Evolutionary conservation across 1,140 invertebrate genomes (phyloP), one percentile per base, ranked within the genome.

Genomic region (Drosophila sechellia): DNA sequence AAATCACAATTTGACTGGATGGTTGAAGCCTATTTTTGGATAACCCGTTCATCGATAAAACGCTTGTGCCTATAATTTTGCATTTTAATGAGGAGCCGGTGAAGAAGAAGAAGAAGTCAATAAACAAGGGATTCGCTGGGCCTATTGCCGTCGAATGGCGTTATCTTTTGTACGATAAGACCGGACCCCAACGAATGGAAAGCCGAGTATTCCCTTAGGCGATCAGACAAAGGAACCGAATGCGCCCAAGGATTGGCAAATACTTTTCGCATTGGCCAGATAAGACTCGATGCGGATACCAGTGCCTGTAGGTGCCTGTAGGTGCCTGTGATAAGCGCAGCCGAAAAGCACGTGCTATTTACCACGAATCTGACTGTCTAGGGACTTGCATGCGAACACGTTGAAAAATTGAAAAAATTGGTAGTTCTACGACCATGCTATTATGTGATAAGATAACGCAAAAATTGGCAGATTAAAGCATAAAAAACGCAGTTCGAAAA

Each of bases 121-220:
- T 59, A 63, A 63, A 63, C 54, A 63, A 59, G 59, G 59, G 59
- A 59, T 63, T 63, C 31, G 20, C n/a, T 27, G 40, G 56, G 31
- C 13, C 49, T 63, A 63, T 37, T 22, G 34, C 20, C 17, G 15
- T 2, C 13, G 59, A 8, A 49, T 34, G 59, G 13, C 34, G 49
- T 64, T 65, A 66, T 65, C 63, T 66, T 37, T 27, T 49, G 15
- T 10, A 35, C 42, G 63, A 66, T 66, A 66, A 63, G 53, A 10
- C 27, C 27, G 31, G 45, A 31, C 20, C 58, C 17, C 34, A 27
- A 40, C 8, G 35, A 20, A 40, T 31, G 31, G 5, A 12, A 22
- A 22, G n/a, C 1, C 6, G 8, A 34, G 35, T 11, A 1, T 40
- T 40, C 35, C 8, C 20, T n/a, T n/a, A 1, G 2, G 20, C 10